Evolutionary conservation across 2,113 vertebrate species (phyloP), one percentile per base, ranked within the genome.

Genomic region (Cisticola juncidis): DNA sequence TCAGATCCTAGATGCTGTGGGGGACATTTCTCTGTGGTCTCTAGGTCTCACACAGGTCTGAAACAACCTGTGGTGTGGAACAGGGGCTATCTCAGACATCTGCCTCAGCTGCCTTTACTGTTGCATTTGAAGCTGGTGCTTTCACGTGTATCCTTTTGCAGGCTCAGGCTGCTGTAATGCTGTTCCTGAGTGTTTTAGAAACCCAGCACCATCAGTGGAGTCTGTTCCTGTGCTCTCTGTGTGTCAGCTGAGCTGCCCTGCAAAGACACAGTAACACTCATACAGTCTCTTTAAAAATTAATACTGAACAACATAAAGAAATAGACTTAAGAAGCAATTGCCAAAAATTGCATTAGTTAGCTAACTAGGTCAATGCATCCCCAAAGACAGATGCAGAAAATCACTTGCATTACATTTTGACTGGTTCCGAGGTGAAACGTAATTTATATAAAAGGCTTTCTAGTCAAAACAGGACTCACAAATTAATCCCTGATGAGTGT

Each of bases 131-230:
- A 53, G 21, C 45, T 62, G 48, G 25, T 83, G 70, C 61, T 68
- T 71, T 79, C 38, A 16, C 1, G 3, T 0, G 0, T 50, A 14
- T 9, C 29, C 20, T 72, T 45, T 60, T 1, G 3, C 19, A 29
- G 23, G 44, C 14, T 68, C 76, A 26, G 38, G 26, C 8, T 45
- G 47, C 64, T 68, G 33, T 38, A 14, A 33, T 48, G 24, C 25
- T 50, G 12, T 78, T 78, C 35, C 53, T 5, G 6, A 42, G 28
- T 15, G 5, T 64, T 93, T 66, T 40, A 36, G 57, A 57, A 90
- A 57, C 25, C 6, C 7, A 50, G 0, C 14, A 21, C 44, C 31
- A 8, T 26, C 44, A 44, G 2, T 40, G 23, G 50, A 88, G 19
- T 9, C 38, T 73, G 14, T 31, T 70, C 24, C 21, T 38, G 23